Conservation (phyloP, 2,888 invertebrate genomes). For the Clivina fossor region DNA sequence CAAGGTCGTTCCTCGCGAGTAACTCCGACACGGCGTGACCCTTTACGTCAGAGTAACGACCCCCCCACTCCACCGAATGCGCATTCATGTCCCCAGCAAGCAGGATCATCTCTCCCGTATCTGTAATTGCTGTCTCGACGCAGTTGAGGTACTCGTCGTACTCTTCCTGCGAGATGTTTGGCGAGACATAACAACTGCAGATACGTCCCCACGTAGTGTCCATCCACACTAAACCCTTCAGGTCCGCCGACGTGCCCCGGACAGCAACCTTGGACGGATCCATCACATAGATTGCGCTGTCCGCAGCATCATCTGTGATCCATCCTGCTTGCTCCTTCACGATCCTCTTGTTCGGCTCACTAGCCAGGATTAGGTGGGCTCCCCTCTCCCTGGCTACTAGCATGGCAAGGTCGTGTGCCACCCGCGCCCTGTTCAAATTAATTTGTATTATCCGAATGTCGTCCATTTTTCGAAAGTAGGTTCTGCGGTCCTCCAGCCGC, state of each 20-base stretch:
- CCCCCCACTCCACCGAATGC: not conserved
- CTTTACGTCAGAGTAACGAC: too few relatives aligned
- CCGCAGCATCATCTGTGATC: not conserved
- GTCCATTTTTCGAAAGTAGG: too few relatives aligned
- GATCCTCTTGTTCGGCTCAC: not conserved
- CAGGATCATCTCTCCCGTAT: not conserved
- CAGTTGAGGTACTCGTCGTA: not conserved
- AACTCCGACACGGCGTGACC: too few relatives aligned
- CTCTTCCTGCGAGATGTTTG: not conserved
- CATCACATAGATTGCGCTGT: not conserved
- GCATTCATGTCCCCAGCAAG: constrained; percentile 6
- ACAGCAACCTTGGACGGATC: not conserved
- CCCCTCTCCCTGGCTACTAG: not conserved
- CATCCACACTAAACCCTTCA: not conserved
- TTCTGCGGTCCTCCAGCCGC: too few relatives aligned
- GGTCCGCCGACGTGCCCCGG: not conserved
- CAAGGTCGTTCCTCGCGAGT: too few relatives aligned
- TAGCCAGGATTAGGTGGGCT: not conserved
- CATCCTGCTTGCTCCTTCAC: not conserved
- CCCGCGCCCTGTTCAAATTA: not conserved
- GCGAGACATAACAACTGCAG: not conserved
- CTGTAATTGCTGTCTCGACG: not conserved
- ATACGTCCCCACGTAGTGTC: not conserved
- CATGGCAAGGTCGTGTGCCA: constrained; percentile 1
- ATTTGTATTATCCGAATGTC: too few relatives aligned